Conservation (phyloP, 1,140 invertebrate genomes). For the Apolygus lucorum region DNA sequence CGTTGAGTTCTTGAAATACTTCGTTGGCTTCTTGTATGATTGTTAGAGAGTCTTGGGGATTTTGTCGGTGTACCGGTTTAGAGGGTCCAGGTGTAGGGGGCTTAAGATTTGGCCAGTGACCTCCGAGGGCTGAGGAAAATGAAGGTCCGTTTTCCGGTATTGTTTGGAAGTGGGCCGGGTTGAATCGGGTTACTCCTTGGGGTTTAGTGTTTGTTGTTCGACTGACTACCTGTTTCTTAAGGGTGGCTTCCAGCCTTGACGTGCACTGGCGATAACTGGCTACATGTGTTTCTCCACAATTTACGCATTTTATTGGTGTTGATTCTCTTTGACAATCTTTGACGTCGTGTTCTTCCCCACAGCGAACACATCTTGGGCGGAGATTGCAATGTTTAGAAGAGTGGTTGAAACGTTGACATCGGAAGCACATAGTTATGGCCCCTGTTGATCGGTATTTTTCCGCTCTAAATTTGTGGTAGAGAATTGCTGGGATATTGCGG, state of each 20-base stretch:
- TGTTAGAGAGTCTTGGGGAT: not conserved
- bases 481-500: not conserved
- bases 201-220: not conserved
- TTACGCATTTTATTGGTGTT: not conserved
- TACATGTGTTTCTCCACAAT: not conserved
- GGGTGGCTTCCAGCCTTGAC: not conserved
- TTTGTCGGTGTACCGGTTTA: not conserved
- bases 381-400: not conserved
- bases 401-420: not conserved
- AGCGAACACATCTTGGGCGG: not conserved
- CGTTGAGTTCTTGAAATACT: not conserved
- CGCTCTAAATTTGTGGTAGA: not conserved
- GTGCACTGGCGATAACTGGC: not conserved
- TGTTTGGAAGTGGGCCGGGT: not conserved
- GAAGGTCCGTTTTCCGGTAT: slow-evolving; percentile 1
- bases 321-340: not conserved
- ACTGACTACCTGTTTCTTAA: no score
- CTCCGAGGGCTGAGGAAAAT: not conserved
- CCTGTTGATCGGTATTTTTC: no score
- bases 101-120: not conserved
- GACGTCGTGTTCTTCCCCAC: not conserved
- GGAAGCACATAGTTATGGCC: not conserved
- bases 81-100: not conserved
- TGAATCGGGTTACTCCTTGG: no score
- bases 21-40: not conserved